These are phyloP conservation scores for Drosophila demipolita DNA, from an alignment of 2,888 invertebrate species.

Conservation along the genomic window DNA sequence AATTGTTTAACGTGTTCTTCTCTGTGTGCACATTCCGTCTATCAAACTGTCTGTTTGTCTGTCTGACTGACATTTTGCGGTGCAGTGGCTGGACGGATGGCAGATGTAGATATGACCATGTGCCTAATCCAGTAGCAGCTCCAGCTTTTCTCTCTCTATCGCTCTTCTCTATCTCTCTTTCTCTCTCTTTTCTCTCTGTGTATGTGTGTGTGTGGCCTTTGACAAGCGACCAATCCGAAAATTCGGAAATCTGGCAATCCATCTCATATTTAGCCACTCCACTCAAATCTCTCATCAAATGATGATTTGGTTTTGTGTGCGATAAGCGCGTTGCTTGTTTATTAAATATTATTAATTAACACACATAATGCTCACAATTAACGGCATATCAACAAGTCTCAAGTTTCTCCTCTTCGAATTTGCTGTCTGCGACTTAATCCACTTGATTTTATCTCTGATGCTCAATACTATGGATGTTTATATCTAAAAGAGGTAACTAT, in stretches of 20 bases:
- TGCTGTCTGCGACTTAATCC: neutral
- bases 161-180: neutral
- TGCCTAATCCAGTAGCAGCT: constrained; percentile 45
- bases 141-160: constrained; percentile 25
- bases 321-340: constrained; percentile 56
- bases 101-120: constrained; percentile 63
- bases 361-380: constrained; percentile 33
- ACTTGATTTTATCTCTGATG: neutral
- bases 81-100: constrained; percentile 44
- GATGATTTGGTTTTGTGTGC: constrained; percentile 12
- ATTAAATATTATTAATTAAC: constrained; percentile 73
- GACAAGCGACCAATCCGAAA: constrained; percentile 26
- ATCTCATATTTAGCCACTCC: constrained; percentile 12
- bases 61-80: constrained; percentile 56
- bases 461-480: neutral
- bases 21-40: constrained; percentile 15
- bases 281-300: neutral
- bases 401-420: neutral
- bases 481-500: neutral
- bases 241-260: constrained; percentile 11
- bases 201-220: constrained; percentile 34
- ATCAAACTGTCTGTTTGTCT: constrained; percentile 20
- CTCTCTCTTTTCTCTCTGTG: too few species aligned
- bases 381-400: constrained; percentile 10
- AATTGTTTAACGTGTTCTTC: constrained; percentile 59